Percentiles rank a stretch among this genome's conserved stretches.
These are phyloP conservation scores for Diadema setosum DNA, from an alignment of 35 echinoderm and acorn worm genomes.

Conservation along the genomic window DNA sequence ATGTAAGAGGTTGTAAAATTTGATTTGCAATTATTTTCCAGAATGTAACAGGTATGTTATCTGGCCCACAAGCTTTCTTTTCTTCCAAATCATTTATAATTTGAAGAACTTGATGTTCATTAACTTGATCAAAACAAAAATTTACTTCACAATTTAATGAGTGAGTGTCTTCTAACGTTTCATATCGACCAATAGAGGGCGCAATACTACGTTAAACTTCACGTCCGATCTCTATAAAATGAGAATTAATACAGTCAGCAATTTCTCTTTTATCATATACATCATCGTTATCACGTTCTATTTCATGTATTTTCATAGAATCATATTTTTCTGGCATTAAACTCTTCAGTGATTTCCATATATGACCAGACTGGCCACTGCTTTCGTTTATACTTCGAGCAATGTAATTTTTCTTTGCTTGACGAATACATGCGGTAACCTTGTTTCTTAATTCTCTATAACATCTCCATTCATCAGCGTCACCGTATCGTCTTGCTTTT, in stretches of 20 bases:
- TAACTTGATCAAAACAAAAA: neutral
- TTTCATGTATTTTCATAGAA: neutral
- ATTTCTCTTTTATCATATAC: neutral
- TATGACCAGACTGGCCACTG: neutral
- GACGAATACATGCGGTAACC: neutral
- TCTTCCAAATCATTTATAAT: neutral
- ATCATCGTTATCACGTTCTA: neutral
- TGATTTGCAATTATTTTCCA: neutral
- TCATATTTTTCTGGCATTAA: neutral
- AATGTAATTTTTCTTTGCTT: neutral
- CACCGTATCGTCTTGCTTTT: neutral
- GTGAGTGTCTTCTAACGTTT: too few relatives aligned
- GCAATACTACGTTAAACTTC: too few relatives aligned
- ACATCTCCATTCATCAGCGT: neutral
- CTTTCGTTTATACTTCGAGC: neutral
- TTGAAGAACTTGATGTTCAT: neutral
- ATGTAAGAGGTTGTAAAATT: neutral
- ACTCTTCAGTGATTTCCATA: neutral
- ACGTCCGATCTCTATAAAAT: neutral
- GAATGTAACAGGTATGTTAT: neutral
- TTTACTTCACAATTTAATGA: too few relatives aligned
- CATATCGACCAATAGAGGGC: too few relatives aligned
- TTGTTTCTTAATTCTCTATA: constrained; percentile 2
- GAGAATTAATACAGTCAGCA: neutral
- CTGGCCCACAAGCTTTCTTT: neutral